phyloP scores from a whole-genome alignment of 2,113 vertebrate species.

The Bombycilla garrulus region DNA sequence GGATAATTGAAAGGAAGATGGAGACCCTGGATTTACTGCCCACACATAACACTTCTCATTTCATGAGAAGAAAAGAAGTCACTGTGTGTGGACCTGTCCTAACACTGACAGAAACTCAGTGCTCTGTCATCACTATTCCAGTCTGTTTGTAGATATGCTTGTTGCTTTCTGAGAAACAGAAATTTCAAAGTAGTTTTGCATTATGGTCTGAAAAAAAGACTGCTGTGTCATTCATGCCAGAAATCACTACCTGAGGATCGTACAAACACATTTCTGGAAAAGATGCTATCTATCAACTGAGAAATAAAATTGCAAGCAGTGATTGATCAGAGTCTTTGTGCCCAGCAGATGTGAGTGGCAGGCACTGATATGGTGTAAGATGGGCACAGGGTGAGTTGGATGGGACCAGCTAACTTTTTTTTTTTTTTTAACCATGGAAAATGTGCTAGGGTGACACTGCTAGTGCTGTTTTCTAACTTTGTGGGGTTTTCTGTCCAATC shows the following conservation, averaged over 20 bases:
- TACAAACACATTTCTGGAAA: not conserved
- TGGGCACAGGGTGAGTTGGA: accelerated
- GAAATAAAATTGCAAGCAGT: not conserved
- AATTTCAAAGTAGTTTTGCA: not conserved
- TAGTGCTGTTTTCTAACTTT: not conserved
- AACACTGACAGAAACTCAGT: not conserved
- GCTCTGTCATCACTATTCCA: not conserved
- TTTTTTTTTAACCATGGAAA: not conserved
- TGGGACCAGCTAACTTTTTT: not conserved
- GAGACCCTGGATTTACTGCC: not conserved
- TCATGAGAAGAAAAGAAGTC: not conserved
- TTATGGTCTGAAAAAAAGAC: not conserved
- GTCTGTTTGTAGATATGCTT: not conserved
- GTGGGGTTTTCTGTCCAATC: not conserved
- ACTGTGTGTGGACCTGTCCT: not conserved
- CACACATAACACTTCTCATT: not conserved
- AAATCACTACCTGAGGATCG: not conserved
- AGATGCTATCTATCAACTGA: not conserved
- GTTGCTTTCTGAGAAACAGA: not conserved
- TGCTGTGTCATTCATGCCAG: not conserved
- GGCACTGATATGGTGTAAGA: not conserved
- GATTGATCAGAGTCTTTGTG: not conserved
- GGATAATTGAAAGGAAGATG: not conserved
- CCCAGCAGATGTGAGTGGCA: not conserved
- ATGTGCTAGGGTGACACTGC: not conserved